Conservation (phyloP, 2,113 vertebrate genomes). For the Capra hircus region DNA sequence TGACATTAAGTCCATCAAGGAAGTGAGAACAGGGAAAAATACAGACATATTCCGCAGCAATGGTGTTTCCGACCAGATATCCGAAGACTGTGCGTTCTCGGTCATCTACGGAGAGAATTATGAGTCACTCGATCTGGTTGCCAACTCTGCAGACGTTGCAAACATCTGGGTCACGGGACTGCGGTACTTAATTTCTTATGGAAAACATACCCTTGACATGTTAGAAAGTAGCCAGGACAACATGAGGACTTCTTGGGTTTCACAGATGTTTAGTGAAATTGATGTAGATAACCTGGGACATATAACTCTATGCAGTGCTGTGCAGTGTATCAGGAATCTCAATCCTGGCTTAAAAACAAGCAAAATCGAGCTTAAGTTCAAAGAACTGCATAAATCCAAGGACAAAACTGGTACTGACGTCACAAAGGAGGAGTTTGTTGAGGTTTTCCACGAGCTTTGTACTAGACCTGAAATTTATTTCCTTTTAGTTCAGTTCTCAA, state of each 20-base stretch:
- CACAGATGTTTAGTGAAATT: slow-evolving; percentile 90
- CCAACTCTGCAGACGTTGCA: slow-evolving; percentile 95
- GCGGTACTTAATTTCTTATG: slow-evolving; percentile 96
- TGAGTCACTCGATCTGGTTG: slow-evolving; percentile 96
- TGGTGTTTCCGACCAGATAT: slow-evolving; percentile 97
- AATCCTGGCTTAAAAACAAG: slow-evolving; percentile 94
- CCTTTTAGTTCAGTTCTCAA: slow-evolving; percentile 98
- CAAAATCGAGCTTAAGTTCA: slow-evolving; percentile 97
- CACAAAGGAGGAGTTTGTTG: slow-evolving; percentile 95
- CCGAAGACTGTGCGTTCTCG: slow-evolving; percentile 97
- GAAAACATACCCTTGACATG: slow-evolving; percentile 96
- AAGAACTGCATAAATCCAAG: slow-evolving; percentile 95
- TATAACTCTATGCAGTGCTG: slow-evolving; percentile 88
- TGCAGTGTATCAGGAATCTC: slow-evolving; percentile 93
- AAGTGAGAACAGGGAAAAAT: slow-evolving; percentile 96
- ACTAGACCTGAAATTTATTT: slow-evolving; percentile 99
- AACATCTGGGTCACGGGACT: slow-evolving; percentile 98
- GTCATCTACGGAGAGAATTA: slow-evolving; percentile 97
- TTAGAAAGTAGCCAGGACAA: slow-evolving; percentile 95
- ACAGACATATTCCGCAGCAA: slow-evolving; percentile 98
- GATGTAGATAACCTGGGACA: slow-evolving; percentile 85
- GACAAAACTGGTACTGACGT: slow-evolving; percentile 88
- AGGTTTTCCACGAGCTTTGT: slow-evolving; percentile 98
- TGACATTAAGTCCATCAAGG: slow-evolving; percentile 95
- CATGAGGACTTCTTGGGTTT: slow-evolving; percentile 96